Conservation (phyloP, 2,113 vertebrate genomes). For the Bubo bubo region DNA sequence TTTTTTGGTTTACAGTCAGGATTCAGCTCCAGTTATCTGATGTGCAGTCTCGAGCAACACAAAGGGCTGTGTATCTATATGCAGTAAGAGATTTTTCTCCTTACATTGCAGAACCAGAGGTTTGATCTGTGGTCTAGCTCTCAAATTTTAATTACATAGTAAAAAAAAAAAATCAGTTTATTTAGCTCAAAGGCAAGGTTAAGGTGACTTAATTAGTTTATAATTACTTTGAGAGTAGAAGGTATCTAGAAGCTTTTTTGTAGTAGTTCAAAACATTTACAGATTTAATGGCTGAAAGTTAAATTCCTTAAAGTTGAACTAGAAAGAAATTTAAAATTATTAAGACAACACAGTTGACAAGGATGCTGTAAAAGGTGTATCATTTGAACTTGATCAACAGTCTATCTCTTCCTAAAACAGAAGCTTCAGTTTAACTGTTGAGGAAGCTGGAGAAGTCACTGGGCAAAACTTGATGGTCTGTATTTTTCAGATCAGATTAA, state of each 20-base stretch:
- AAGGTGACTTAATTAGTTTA: neutral
- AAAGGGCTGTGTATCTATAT: neutral
- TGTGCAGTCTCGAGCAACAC: neutral
- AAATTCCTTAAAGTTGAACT: neutral
- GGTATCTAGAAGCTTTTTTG: neutral
- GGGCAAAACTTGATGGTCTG: neutral
- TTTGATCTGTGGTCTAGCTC: neutral
- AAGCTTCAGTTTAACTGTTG: neutral
- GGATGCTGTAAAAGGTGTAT: neutral
- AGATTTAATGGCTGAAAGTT: neutral
- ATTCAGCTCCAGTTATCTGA: neutral
- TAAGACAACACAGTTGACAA: neutral
- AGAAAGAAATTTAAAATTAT: neutral
- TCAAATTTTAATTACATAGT: neutral
- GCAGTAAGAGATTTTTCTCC: neutral
- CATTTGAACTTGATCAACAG: neutral
- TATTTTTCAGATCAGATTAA: neutral
- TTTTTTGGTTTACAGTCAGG: neutral
- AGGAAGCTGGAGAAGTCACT: neutral
- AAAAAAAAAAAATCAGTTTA: neutral
- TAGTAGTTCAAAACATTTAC: neutral
- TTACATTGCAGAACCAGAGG: neutral
- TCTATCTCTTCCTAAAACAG: neutral
- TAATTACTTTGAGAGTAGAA: neutral
- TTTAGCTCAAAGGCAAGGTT: neutral